phyloP scores from a whole-genome alignment of 2,888 invertebrate species.

The Silvanus unidentatus region DNA sequence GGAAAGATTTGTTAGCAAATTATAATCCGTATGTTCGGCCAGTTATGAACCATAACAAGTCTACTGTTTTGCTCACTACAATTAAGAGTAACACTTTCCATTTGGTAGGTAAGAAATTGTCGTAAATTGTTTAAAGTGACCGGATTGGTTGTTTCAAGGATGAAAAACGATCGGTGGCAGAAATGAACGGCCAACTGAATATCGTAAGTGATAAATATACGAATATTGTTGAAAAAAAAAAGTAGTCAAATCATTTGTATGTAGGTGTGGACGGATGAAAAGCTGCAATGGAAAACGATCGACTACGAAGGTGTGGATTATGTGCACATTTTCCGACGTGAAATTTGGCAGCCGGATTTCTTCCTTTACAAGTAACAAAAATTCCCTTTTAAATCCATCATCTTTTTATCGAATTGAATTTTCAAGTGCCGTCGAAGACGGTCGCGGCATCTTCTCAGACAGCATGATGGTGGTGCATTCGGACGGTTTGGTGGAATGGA shows the following conservation, averaged over 20 bases:
- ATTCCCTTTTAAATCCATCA: conserved; percentile 1
- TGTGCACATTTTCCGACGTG: conserved; percentile 50
- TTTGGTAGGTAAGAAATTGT: conserved; percentile 30
- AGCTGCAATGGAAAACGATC: conserved; percentile 55
- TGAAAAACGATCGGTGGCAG: conserved; percentile 34
- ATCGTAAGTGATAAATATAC: conserved; percentile 46
- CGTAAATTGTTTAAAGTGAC: neutral
- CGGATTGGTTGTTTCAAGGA: conserved; percentile 38
- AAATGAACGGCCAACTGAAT: conserved; percentile 41
- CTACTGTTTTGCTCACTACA: conserved; percentile 30
- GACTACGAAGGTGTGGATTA: conserved; percentile 51
- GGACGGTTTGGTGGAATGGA: conserved; percentile 40
- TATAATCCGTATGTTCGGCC: conserved; percentile 47
- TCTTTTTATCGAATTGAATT: neutral
- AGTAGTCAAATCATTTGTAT: neutral
- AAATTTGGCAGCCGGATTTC: conserved; percentile 57
- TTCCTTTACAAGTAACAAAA: conserved; percentile 43
- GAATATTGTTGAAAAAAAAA: conserved; percentile 5
- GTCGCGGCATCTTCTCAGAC: conserved; percentile 30
- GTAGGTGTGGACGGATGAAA: conserved; percentile 61
- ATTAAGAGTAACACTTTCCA: conserved; percentile 29
- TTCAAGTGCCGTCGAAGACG: conserved; percentile 37
- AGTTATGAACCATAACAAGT: conserved; percentile 27
- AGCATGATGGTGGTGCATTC: conserved; percentile 31
- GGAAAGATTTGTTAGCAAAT: conserved; percentile 48